These are phyloP conservation scores for Atta colombica DNA, from an alignment of 1,140 invertebrate species.

Conservation along the genomic window DNA sequence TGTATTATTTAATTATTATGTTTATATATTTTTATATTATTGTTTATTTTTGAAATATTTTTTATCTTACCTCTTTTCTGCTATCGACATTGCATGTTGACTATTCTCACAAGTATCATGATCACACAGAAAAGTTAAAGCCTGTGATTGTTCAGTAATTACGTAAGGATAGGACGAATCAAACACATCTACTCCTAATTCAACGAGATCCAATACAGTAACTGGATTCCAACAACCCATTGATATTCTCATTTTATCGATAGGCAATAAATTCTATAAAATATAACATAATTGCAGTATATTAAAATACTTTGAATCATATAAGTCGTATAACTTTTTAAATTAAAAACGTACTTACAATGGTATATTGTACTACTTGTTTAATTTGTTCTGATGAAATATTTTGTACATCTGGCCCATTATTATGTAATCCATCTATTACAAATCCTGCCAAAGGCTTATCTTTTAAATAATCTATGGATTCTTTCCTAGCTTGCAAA, in stretches of 20 bases:
- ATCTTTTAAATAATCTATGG: slow-evolving; percentile 88
- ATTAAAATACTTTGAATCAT: neutral
- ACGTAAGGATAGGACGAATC: slow-evolving; percentile 91
- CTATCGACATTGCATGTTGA: slow-evolving; percentile 82
- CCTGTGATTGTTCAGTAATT: slow-evolving; percentile 88
- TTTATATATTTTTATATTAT: slow-evolving; percentile 2
- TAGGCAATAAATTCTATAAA: slow-evolving; percentile 89
- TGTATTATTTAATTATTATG: neutral
- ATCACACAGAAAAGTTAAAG: slow-evolving; percentile 88
- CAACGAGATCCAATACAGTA: slow-evolving; percentile 89
- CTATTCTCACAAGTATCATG: slow-evolving; percentile 68
- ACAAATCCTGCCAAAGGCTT: slow-evolving; percentile 90
- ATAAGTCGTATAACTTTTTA: slow-evolving; percentile 57
- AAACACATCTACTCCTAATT: slow-evolving; percentile 93
- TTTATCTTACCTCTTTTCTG: slow-evolving; percentile 81
- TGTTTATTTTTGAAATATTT: neutral
- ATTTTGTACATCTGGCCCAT: slow-evolving; percentile 88
- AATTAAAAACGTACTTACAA: slow-evolving; percentile 82
- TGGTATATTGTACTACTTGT: slow-evolving; percentile 88
- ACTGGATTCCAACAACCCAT: slow-evolving; percentile 91
- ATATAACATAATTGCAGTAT: neutral
- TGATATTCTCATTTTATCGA: slow-evolving; percentile 89
- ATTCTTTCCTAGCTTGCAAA: slow-evolving; percentile 87
- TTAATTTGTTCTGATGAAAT: slow-evolving; percentile 88
- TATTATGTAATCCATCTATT: slow-evolving; percentile 93